Conservation (phyloP, 2,797 vertebrate genomes). For the Hypotaenidia philippensis region DNA sequence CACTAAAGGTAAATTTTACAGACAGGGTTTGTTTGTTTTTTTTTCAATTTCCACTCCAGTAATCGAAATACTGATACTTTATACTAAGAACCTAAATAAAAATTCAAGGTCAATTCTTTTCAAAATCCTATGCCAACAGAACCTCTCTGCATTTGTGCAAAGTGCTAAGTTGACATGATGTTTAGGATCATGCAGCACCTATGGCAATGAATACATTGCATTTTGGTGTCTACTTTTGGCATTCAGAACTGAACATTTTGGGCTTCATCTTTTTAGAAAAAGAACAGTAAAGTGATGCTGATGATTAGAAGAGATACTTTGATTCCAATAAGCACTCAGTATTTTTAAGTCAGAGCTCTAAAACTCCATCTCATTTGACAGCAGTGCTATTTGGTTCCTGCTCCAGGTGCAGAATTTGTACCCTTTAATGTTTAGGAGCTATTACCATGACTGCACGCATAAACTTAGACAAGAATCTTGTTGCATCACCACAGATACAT, state of each 20-base stretch:
- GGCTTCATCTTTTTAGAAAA: not conserved
- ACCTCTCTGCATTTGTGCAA: not conserved
- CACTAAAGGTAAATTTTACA: not conserved
- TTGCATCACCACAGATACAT: not conserved
- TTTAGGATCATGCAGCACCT: not conserved
- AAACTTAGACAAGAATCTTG: not conserved
- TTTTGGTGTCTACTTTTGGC: not conserved
- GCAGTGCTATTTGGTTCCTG: not conserved
- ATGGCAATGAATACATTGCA: not conserved
- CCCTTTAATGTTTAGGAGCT: not conserved
- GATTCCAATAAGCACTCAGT: not conserved
- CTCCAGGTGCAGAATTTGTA: not conserved
- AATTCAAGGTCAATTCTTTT: not conserved
- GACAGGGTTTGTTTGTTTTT: too few species aligned
- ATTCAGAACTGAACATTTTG: not conserved
- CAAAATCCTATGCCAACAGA: not conserved
- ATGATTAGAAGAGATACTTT: not conserved
- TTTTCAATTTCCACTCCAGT: not conserved
- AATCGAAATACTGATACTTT: not conserved
- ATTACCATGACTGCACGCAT: not conserved
- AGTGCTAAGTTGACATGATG: fast-evolving
- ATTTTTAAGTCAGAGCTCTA: not conserved
- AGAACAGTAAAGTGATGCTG: not conserved
- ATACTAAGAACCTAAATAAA: not conserved
- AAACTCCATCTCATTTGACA: not conserved